Base-by-base conservation (phyloP, 2,113 vertebrate species). In the Herpailurus yagouaroundi region DNA sequence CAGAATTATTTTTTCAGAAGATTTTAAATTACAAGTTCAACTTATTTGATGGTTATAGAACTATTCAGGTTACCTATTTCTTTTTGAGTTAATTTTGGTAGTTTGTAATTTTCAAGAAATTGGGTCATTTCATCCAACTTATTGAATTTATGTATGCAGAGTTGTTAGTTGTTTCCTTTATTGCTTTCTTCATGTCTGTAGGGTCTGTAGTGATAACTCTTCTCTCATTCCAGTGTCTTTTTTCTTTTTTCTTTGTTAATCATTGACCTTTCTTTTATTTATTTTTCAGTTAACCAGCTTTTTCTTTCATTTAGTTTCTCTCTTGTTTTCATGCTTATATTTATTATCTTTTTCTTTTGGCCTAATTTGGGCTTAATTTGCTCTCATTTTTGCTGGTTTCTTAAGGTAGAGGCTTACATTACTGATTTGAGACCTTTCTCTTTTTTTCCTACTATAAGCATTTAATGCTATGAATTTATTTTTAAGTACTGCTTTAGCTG, bases 351-450 rank as follows among this genome's bases (percentile, higher is more conserved):
- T 7, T 52, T 81, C 38, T 66, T 76, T 76, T 73, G 21, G 27
- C 38, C 41, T 89, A 41, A 50, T 80, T 68, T 92, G 36, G 45
- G 7, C 73, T 86, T n/a, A 80, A 50, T 66, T 95, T 89, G 29
- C 82, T 60, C 68, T 80, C 27, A 71, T 66, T 84, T 84, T 92
- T 92, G 89, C 52, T 81, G 19, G 36, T 55, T 74, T 96, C 87
- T 85, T 74, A 15, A 50, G 48, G 29, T 41, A 41, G 69, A 92
- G 18, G 60, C 36, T 73, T 84, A 66, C 63, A 33, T 57, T 86
- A 77, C 52, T 52, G 33, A 89, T 29, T 55, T 33, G 36, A 89
- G 77, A 60, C 12, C 23, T 93, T 84, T 81, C 31, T 80, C 74
- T 84, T 83, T 89, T 76, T 77, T 18, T 29, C 25, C 77, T 89